phyloP scores from a whole-genome alignment of 2,888 invertebrate species.

The Gortyna flavago region DNA sequence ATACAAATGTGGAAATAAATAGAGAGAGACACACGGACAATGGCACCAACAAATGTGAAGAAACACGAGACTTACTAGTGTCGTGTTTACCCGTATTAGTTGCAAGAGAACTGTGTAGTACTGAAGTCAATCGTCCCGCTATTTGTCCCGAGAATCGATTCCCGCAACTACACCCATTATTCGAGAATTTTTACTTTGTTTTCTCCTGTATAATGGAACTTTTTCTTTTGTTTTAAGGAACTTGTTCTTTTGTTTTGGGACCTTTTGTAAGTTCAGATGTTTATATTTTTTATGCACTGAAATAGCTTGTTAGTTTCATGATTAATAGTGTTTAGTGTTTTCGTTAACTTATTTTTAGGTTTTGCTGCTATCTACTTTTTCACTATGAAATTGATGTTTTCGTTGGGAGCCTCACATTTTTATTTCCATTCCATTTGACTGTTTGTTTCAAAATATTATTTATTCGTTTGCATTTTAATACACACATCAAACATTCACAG shows the following conservation, averaged over 20 bases:
- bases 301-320: not conserved
- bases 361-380: not conserved
- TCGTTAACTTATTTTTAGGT: not conserved
- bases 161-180: conserved; percentile 65
- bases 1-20: conserved; percentile 47
- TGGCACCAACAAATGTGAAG: conserved; percentile 49
- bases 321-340: not conserved
- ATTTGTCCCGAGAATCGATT: conserved; percentile 72
- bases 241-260: conserved; percentile 8
- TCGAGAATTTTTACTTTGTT: conserved; percentile 42
- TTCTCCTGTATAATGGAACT: conserved; percentile 18
- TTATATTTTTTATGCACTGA: not conserved
- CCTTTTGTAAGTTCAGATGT: conserved; percentile 7
- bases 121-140: conserved; percentile 64
- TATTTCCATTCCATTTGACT: conserved; percentile 2
- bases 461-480: conserved; percentile 34
- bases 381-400: not conserved
- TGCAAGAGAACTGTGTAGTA: conserved; percentile 36
- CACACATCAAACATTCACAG: conserved; percentile 30
- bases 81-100: conserved; percentile 56
- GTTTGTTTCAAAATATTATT: conserved; percentile 25
- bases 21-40: conserved; percentile 46
- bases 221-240: conserved; percentile 27
- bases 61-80: conserved; percentile 46
- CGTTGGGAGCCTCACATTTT: not conserved